These are phyloP conservation scores for Agrypnus murinus DNA, from an alignment of 2,888 invertebrate genomes.

Conservation along the genomic window DNA sequence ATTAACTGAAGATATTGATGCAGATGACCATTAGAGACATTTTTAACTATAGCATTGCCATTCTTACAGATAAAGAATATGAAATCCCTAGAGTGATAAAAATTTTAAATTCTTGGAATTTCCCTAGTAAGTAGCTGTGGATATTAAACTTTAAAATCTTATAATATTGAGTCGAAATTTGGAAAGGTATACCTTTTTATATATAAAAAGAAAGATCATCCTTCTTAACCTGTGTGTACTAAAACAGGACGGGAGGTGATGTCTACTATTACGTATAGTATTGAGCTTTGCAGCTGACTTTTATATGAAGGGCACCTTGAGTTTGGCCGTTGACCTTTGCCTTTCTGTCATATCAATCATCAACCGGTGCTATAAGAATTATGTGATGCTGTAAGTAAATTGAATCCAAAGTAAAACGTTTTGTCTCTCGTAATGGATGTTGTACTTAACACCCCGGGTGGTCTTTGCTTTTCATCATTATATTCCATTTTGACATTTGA, in stretches of 20 bases:
- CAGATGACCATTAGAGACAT: too few relatives aligned
- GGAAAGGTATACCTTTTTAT: slow-evolving; percentile 22
- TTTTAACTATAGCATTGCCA: too few relatives aligned
- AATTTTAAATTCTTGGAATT: too few relatives aligned
- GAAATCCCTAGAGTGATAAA: too few relatives aligned
- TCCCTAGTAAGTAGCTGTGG: too few relatives aligned
- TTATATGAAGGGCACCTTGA: slow-evolving; percentile 54
- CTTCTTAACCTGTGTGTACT: slow-evolving; percentile 24
- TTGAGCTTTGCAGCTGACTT: slow-evolving; percentile 34
- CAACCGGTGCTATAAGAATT: slow-evolving; percentile 53
- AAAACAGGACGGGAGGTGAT: slow-evolving; percentile 24
- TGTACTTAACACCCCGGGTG: slow-evolving; percentile 48
- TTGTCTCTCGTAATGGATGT: slow-evolving; percentile 51
- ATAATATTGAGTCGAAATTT: too few relatives aligned
- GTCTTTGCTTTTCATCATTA: slow-evolving; percentile 48
- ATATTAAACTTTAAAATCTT: too few relatives aligned
- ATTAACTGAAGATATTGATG: too few relatives aligned
- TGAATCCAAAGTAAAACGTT: slow-evolving; percentile 51
- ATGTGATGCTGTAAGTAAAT: slow-evolving; percentile 52
- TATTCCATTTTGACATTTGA: slow-evolving; percentile 34
- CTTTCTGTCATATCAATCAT: slow-evolving; percentile 60
- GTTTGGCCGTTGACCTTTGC: slow-evolving; percentile 60
- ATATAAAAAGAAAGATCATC: slow-evolving; percentile 14
- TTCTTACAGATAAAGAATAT: too few relatives aligned
- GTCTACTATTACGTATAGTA: background rate